Evolutionary conservation across 2,888 invertebrate genomes (phyloP).

Genomic region (Gortyna flavago): DNA sequence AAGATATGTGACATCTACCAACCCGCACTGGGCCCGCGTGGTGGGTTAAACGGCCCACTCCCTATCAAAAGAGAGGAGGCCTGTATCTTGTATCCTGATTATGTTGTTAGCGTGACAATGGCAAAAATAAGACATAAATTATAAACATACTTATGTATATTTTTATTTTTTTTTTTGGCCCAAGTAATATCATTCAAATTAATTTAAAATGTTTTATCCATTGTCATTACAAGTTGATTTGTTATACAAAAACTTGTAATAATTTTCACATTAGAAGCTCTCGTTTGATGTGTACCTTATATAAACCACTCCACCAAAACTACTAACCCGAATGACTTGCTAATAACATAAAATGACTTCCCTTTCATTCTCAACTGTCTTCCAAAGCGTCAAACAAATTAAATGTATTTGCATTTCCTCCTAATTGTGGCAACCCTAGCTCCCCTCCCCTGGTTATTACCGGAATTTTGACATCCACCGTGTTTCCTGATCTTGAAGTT

Average conservation of each 20-base stretch:
- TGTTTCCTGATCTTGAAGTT: constrained; percentile 50
- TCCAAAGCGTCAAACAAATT: constrained; percentile 43
- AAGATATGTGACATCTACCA: no score
- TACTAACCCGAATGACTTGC: constrained; percentile 23
- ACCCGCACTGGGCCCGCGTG: no score
- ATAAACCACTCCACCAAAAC: constrained; percentile 10
- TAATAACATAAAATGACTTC: constrained; percentile 14
- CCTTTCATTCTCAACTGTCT: constrained; percentile 6
- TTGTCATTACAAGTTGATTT: no score
- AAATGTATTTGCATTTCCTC: constrained; percentile 40
- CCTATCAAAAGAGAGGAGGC: no score
- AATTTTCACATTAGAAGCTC: neutral
- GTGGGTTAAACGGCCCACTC: no score
- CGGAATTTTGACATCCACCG: constrained; percentile 41
- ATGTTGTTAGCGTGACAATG: neutral
- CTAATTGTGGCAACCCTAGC: constrained; percentile 37
- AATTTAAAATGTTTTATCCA: neutral
- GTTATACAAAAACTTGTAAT: neutral
- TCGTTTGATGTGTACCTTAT: neutral
- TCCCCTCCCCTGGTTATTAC: constrained; percentile 43
- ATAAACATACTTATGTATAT: neutral
- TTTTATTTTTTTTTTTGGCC: neutral
- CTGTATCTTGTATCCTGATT: no score
- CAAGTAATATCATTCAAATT: neutral
- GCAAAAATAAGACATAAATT: neutral